Base-by-base conservation (phyloP, 2,888 invertebrate genomes). In the Ashinkailepas kermadecensis region DNA sequence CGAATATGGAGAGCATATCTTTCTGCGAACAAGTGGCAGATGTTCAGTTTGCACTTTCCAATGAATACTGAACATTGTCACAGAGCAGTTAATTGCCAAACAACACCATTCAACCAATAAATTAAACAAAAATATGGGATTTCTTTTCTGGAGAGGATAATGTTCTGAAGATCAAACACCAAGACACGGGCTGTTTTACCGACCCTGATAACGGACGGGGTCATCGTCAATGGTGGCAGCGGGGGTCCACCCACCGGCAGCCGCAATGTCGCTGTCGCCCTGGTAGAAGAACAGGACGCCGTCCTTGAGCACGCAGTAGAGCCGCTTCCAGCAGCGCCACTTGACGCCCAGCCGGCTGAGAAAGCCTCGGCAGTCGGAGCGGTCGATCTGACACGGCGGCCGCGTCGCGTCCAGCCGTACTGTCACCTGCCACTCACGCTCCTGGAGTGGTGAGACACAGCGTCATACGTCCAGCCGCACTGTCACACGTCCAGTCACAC, bases 251-350 rank as follows among this genome's bases (percentile, higher is more conserved):
- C 89, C 88, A 95, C 97, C 97, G 88, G 95, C 93, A 84, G 97
- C 95, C 87, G 91, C 92, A 87, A 93, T 94, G 85, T 96, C 93
- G 87, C 93, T 94, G 8, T 92, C 93, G 87, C 96, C 95, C 85
- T 93, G 93, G 88, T 96, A 97, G 88, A 97, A 96, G 89, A 96
- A 97, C 56, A 97, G 90, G 85, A 96, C 96, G 78, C 96, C 97
- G 87, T 97, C 96, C 88, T 97, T 97, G 79, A 97, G 90, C 64
- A 98, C 94, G 89, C 96, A 97, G 89, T 96, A 97, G 81, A 96
- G 91, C 86, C 94, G 92, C 83, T 93, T 93, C 96, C 97, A 97
- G 39, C 94, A 93, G 85, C 89, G 89, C 86, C 94, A 93, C 90
- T 95, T 84, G 80, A 87, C 86, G 64, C 88, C 88, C 84, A 96